Evolutionary conservation across 2,113 vertebrate species (phyloP).

Genomic region (Sprattus sprattus): DNA sequence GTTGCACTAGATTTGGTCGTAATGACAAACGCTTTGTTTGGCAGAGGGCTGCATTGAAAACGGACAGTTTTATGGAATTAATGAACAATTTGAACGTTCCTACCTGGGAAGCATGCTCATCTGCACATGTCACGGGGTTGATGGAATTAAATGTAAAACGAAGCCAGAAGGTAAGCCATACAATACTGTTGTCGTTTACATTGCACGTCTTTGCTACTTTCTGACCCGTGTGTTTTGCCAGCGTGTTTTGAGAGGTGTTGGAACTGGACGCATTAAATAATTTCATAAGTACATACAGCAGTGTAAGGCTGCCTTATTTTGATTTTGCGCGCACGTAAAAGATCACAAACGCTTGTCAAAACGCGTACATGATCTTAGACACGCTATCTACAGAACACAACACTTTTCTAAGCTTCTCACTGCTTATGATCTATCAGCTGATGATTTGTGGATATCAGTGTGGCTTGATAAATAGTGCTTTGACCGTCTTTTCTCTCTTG

Average conservation of each 20-base stretch:
- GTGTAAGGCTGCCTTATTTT: too few relatives aligned
- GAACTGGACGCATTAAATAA: too few relatives aligned
- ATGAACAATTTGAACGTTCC: conserved; percentile 90
- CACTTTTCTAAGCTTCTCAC: background rate
- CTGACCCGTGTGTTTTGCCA: background rate
- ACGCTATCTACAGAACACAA: background rate
- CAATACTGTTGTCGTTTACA: background rate
- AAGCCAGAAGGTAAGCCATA: conserved; percentile 87
- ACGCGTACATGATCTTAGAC: background rate
- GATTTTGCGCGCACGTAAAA: background rate
- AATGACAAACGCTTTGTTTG: background rate
- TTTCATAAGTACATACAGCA: too few relatives aligned
- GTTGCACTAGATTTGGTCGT: background rate
- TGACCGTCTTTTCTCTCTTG: background rate
- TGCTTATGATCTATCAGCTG: background rate
- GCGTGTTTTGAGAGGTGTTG: background rate
- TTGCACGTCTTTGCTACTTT: background rate
- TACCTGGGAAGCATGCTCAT: conserved; percentile 84
- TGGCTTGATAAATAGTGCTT: background rate
- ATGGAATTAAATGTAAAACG: conserved; percentile 90
- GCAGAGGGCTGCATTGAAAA: conserved; percentile 85
- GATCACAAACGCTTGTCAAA: background rate
- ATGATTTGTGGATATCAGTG: background rate
- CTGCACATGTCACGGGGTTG: conserved; percentile 91
- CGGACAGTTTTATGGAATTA: conserved; percentile 78